Conservation (phyloP, 2,888 invertebrate genomes). For the Dysmachus trigonus region DNA sequence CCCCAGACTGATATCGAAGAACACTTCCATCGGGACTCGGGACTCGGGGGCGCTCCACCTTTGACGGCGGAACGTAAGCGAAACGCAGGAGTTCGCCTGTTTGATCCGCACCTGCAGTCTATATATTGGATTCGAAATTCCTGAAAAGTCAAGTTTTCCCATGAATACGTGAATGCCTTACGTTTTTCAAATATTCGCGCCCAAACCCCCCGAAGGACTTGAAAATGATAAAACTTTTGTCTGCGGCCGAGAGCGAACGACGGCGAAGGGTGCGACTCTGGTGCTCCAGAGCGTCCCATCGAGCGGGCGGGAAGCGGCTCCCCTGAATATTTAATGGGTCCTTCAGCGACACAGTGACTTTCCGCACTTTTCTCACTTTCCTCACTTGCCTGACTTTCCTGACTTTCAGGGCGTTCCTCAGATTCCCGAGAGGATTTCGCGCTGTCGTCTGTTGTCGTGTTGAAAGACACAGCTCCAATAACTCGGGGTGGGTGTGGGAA, state of each 20-base stretch:
- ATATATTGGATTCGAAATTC: background rate
- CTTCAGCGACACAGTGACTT: background rate
- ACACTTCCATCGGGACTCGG: background rate
- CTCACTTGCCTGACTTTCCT: too few species aligned
- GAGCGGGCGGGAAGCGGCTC: background rate
- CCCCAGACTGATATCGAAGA: background rate
- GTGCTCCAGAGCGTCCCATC: background rate
- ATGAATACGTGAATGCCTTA: background rate
- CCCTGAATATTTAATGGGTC: background rate
- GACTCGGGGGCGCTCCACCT: background rate
- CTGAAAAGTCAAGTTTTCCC: background rate
- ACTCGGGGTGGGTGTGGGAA: background rate
- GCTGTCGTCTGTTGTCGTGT: background rate
- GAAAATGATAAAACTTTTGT: background rate
- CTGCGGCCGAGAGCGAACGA: background rate
- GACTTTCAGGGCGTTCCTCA: too few species aligned
- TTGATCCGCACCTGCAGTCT: background rate
- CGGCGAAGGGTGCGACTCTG: background rate
- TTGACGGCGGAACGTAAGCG: background rate
- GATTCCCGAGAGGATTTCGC: background rate
- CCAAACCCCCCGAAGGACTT: background rate
- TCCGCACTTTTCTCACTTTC: background rate
- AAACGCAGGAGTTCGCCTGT: background rate
- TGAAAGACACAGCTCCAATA: background rate
- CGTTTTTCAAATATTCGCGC: background rate